Percentiles rank a stretch among this genome's conserved stretches.
These are phyloP conservation scores for Scaptomyza graminum DNA, from an alignment of 1,140 invertebrate species.

Conservation along the genomic window DNA sequence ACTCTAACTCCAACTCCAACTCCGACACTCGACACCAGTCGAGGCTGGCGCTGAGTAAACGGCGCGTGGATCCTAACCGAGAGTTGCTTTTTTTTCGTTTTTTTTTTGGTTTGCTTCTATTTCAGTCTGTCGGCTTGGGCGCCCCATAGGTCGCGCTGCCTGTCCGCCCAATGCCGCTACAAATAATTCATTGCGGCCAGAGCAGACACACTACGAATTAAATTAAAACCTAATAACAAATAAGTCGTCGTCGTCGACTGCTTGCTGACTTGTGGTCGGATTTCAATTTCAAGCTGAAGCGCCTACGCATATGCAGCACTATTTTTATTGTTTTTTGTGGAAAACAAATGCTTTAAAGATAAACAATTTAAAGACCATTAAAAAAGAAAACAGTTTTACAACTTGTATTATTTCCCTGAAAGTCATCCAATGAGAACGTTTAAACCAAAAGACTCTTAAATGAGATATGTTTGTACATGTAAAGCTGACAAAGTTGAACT, in stretches of 20 bases:
- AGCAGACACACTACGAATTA: slow-evolving; percentile 65
- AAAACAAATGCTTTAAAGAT: not conserved
- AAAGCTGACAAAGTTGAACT: slow-evolving; percentile 6
- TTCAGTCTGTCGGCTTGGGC: slow-evolving; percentile 22
- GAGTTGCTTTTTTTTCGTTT: slow-evolving; percentile 1
- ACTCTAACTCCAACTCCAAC: slow-evolving; percentile 27
- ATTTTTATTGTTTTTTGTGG: slow-evolving; percentile 2
- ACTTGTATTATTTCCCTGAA: too few species aligned
- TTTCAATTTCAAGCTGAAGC: slow-evolving; percentile 40
- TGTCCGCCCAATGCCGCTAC: slow-evolving; percentile 75
- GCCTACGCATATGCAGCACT: slow-evolving; percentile 54
- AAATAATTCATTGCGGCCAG: slow-evolving; percentile 75
- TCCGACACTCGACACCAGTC: slow-evolving; percentile 37
- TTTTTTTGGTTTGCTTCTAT: slow-evolving; percentile 37
- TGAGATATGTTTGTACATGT: not conserved
- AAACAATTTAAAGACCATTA: not conserved
- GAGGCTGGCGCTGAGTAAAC: slow-evolving; percentile 21
- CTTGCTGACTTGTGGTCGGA: slow-evolving; percentile 31
- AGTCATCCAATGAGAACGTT: not conserved
- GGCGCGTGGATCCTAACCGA: slow-evolving; percentile 73
- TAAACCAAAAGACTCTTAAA: slow-evolving; percentile 18
- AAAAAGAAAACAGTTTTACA: too few species aligned
- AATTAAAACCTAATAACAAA: slow-evolving; percentile 82
- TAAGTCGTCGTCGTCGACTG: slow-evolving; percentile 71
- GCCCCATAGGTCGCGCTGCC: slow-evolving; percentile 42